Evolutionary conservation across 2,888 invertebrate species (phyloP).

Genomic region (Bombylius major): DNA sequence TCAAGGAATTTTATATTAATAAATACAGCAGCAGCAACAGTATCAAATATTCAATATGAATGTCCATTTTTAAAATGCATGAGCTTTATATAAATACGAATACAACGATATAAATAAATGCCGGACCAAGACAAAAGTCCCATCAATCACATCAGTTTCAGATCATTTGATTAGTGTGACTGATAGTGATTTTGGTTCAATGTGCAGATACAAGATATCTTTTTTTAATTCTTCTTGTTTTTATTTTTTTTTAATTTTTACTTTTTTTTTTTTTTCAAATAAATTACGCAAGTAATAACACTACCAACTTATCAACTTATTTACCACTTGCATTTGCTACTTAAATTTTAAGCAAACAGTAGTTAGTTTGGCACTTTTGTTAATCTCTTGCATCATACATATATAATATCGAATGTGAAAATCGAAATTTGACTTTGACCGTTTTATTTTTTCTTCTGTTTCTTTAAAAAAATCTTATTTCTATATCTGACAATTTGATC

Average conservation of each 20-base stretch:
- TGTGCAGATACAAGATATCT: background rate
- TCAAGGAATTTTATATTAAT: too few species aligned
- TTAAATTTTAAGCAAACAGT: background rate
- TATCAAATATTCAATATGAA: too few species aligned
- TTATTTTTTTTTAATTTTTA: background rate
- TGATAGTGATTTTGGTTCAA: constrained; percentile 3
- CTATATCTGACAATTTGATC: background rate
- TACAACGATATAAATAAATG: constrained; percentile 7
- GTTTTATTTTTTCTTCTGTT: background rate
- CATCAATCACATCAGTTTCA: constrained; percentile 11
- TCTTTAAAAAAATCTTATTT: background rate
- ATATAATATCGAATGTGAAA: background rate
- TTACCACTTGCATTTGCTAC: background rate
- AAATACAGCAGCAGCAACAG: too few species aligned
- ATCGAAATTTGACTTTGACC: background rate
- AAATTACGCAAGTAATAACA: background rate
- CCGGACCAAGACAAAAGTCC: constrained; percentile 11
- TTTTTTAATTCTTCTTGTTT: background rate
- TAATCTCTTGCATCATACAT: background rate
- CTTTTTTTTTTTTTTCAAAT: background rate
- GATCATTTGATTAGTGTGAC: constrained; percentile 11
- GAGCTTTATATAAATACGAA: too few species aligned
- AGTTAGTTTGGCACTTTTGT: background rate
- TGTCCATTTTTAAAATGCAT: too few species aligned
- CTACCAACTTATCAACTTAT: too few species aligned